Evolutionary conservation across 2,113 vertebrate species (phyloP).

Genomic region (Struthio camelus): DNA sequence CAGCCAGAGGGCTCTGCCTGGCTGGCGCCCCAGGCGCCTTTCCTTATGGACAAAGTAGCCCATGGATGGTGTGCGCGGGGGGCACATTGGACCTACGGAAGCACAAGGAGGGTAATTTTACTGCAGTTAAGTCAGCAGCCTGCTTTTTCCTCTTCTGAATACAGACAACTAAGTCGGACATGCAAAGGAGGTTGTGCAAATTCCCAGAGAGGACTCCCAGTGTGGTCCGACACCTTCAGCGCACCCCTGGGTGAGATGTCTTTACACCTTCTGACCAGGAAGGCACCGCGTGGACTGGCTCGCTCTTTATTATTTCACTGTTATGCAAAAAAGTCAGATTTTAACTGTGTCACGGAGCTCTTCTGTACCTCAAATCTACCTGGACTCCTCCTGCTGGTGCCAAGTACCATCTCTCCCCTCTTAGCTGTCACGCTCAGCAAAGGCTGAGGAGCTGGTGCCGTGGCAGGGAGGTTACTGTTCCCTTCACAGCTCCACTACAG

Average conservation of each 20-base stretch:
- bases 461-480: background rate
- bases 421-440: background rate
- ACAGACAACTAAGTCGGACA: background rate
- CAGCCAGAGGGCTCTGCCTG: too few species aligned
- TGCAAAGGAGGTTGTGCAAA: background rate
- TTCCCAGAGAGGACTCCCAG: background rate
- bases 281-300: background rate
- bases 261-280: background rate
- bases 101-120: background rate
- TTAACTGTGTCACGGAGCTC: background rate
- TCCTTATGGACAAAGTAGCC: background rate
- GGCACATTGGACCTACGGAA: background rate
- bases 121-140: background rate
- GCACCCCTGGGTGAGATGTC: background rate
- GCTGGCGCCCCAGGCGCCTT: too few species aligned
- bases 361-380: background rate
- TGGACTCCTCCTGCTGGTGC: background rate
- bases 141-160: background rate
- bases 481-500: background rate
- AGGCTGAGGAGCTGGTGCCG: background rate
- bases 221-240: background rate
- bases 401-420: accelerated
- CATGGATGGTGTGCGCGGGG: background rate
- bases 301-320: background rate
- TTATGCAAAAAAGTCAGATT: background rate